Base-by-base conservation (phyloP, 53 echinoderm and acorn worm species). In the Hippasteria phrygiana region DNA sequence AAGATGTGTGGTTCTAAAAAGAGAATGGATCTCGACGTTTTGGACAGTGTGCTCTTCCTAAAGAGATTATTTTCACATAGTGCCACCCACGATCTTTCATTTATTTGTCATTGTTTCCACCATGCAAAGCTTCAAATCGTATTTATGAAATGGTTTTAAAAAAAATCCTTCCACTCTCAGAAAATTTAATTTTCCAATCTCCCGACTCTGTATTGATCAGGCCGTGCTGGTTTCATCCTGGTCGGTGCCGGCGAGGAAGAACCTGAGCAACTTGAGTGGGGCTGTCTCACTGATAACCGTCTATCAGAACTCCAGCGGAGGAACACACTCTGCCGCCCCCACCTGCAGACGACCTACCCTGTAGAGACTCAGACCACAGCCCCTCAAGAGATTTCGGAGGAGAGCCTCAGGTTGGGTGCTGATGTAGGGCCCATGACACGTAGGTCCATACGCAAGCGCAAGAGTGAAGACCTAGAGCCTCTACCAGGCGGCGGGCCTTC, bases 271-370 rank as follows among this genome's bases (percentile, higher is more conserved):
- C 72, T 95, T 36, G 95, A 94, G 65, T 98, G 98, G 95, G 92
- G 93, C 77, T 62, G 98, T 0, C 56, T 98, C 29, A 67, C 91
- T 1, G 98, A 98, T n/a, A n/a, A 95, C 77, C 71, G 98, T 0
- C 56, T 98, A 27, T 74, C 91, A 0, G 98, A 98, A 55, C 86
- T 98, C 16, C 95, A 98, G 81, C 92, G 98, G 1, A 71, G 98
- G 39, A 98, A 98, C 88, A 95, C 98, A 17, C 93, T 96, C 28
- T 95, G 95, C 35, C 90, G 72, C n/a, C 94, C 95, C 3, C 95
- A 98, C 56, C 87, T 96, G 46, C 92, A 87, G 84, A 93, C 95
- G 0, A 93, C 98, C 22, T 98, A 98, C 90, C 94, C 98, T 0
- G 95, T 95, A 20, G 98, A 98, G 75, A 96, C 94, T 16, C 95